These are phyloP conservation scores for Pyxicephalus adspersus DNA, from an alignment of 2,113 vertebrate species.

Conservation along the genomic window DNA sequence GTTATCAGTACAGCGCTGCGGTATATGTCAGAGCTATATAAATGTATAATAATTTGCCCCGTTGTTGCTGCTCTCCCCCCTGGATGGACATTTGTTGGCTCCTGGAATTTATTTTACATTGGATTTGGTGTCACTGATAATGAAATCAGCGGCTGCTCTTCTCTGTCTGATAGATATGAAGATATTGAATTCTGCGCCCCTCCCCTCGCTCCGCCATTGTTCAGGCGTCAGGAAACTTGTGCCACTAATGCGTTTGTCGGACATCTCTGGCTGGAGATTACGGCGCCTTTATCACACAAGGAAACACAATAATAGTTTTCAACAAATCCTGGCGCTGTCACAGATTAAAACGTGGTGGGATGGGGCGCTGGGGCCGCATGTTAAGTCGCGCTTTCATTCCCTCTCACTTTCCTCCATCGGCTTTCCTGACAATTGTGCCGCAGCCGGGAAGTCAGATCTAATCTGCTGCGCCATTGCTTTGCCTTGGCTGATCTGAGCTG, in stretches of 20 bases:
- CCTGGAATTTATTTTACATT: too few relatives aligned
- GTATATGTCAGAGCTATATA: too few relatives aligned
- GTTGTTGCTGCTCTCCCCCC: too few relatives aligned
- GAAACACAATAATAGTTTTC: conserved; percentile 93
- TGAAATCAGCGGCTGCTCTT: too few relatives aligned
- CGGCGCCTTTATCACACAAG: conserved; percentile 80
- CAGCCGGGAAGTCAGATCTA: conserved; percentile 81
- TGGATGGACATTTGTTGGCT: too few relatives aligned
- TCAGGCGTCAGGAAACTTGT: conserved; percentile 62
- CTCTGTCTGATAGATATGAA: neutral
- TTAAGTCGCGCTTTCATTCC: conserved; percentile 66
- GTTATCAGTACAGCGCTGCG: too few relatives aligned
- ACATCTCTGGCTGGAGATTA: conserved; percentile 97
- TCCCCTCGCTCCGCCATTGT: neutral
- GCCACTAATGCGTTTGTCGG: conserved; percentile 88
- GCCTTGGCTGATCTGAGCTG: conserved; percentile 77
- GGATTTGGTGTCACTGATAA: too few relatives aligned
- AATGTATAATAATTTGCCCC: too few relatives aligned
- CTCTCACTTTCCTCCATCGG: conserved; percentile 81
- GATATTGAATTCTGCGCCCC: neutral
- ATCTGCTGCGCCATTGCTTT: conserved; percentile 90
- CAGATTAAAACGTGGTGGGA: conserved; percentile 86
- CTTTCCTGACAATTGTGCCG: conserved; percentile 91
- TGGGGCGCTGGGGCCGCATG: conserved; percentile 78
- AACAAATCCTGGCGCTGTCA: conserved; percentile 89